Evolutionary conservation across 2,888 invertebrate genomes (phyloP), one percentile per base, ranked within the genome.

Genomic region (Matsumyia berberina): DNA sequence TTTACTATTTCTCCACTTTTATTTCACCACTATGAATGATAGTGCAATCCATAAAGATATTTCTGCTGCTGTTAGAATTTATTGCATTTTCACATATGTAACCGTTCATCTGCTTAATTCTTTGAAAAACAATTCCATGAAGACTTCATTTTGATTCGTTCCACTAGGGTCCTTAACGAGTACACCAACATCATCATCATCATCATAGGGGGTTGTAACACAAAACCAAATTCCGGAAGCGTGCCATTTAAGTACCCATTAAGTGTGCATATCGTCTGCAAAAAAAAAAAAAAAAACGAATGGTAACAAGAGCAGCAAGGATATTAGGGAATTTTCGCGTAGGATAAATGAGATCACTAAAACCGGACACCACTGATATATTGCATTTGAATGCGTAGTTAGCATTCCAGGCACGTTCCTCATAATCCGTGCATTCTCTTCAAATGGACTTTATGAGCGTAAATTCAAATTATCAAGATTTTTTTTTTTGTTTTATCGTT

Each of bases 341-440:
- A 57, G 19, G 33, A 58, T 15, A 33, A 55, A 42, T 53, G 24
- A 67, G 73, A 37, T 74, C 60, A 39, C 55, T 66, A 42, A 57
- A 44, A 53, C 51, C 24, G 72, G 73, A 53, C 53, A 44, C 19
- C 64, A n/a, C 29, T 37, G 57, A 53, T 81, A 66, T 64, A 76
- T 76, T 70, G 76, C 76, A 66, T 17, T 55, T 31, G 44, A 33
- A 72, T 72, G 51, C 29, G 39, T 39, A 33, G 42, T 79, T 79
- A 49, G 33, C 29, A 79, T 79, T 79, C 79, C 19, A 31, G 35
- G 64, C 79, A 79, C 79, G 79, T 79, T 66, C 46, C 58, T 17
- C 24, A 72, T 79, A 79, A 79, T 72, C 66, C 72, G 51, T 79
- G 79, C 64, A 79, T 72, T 66, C 51, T 17, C 53, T 58, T 49